Base-by-base conservation (phyloP, 2,888 invertebrate species). In the Volucella inanis region DNA sequence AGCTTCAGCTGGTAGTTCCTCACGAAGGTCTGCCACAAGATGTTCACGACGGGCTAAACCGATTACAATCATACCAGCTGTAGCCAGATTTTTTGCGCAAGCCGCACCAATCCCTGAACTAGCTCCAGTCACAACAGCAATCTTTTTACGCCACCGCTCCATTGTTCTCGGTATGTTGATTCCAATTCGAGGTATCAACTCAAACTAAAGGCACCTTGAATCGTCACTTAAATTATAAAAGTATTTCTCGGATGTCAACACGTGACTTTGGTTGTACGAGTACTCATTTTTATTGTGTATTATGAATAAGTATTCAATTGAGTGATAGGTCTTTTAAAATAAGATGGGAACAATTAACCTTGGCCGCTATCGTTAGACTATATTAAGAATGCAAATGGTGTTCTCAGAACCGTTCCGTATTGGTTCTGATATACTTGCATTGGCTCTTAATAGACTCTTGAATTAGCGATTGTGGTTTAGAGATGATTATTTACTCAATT, bases 111-210 rank as follows among this genome's bases (percentile, higher is more conserved):
- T 95, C 1, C 95, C 95, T 0, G 93, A 92, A 89, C 94, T 94
- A 8, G 94, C 94, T 1, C 95, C 95, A 0, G 94, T 95, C 59
- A 95, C 94, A 39, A 95, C 93, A 0, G 94, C 95, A 0, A 94
- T 92, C 89, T 94, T 94, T 57, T 94, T 94, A 1, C 89, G 88
- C 94, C 94, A 95, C 52, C 94, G 93, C 45, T 95, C 94, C 93
- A 94, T 93, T 71, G 67, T 38, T 14, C 2, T 10, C 15, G 9
- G n/a, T 45, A 18, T 61, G 50, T 52, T 15, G 18, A 10, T 54
- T 77, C 45, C 61, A 12, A 62, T 45, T 62, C 54, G 10, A 57
- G 18, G 10, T 45, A 18, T 39, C 1, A n/a, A 39, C 61, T 15
- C 41, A 54, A 43, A 83, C 55, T 83, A 15, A 8, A 49, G 50